phyloP scores from a whole-genome alignment of 2,113 vertebrate species.

The Sturnira hondurensis region DNA sequence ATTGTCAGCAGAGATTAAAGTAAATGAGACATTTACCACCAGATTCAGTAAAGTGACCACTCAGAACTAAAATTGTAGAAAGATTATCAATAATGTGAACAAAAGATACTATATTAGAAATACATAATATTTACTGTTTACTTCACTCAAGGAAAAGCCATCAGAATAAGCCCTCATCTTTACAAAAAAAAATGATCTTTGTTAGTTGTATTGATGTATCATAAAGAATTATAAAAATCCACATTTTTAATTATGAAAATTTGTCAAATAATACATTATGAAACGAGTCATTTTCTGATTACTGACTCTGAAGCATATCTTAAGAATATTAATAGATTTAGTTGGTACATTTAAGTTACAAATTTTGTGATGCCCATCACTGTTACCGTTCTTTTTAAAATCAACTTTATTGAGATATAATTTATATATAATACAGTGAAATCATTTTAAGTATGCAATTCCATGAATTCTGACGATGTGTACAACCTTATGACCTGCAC shows the following conservation, averaged over 20 bases:
- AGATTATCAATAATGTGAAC: slow-evolving; percentile 50
- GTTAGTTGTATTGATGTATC: background rate
- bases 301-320: background rate
- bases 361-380: background rate
- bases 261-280: slow-evolving; percentile 12
- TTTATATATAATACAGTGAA: background rate
- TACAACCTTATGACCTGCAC: background rate
- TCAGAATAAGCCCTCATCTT: background rate
- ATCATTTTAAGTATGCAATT: background rate
- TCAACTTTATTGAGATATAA: background rate
- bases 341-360: background rate
- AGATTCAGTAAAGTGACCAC: slow-evolving; percentile 60
- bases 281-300: slow-evolving; percentile 25
- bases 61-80: slow-evolving; percentile 67
- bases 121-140: background rate
- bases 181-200: background rate
- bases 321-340: background rate
- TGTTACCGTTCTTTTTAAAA: background rate
- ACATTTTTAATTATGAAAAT: slow-evolving; percentile 24
- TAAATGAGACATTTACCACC: slow-evolving; percentile 64
- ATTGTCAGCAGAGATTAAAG: slow-evolving; percentile 9
- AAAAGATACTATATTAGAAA: slow-evolving; percentile 30
- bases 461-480: background rate
- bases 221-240: background rate
- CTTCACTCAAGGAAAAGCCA: slow-evolving; percentile 25